These are phyloP conservation scores for Tetragnatha versicolor DNA, from an alignment of 1,140 invertebrate species.

Conservation along the genomic window DNA sequence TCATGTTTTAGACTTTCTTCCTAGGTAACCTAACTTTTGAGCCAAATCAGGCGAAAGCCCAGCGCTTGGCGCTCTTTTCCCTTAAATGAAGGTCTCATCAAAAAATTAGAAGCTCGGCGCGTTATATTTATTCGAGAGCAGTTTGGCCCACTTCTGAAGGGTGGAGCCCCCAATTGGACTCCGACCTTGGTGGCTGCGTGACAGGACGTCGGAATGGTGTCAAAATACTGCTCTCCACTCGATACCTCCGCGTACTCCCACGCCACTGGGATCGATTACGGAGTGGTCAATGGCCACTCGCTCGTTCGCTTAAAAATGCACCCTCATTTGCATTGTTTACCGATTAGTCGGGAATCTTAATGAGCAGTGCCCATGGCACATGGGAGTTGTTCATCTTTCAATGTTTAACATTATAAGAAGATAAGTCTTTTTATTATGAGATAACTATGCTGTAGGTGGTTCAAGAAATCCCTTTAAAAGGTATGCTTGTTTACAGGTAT, in stretches of 20 bases:
- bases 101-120: conserved; percentile 26
- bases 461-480: too few relatives aligned
- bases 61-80: conserved; percentile 30
- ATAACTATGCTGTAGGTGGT: too few relatives aligned
- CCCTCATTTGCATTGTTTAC: background rate
- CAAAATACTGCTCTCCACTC: too few relatives aligned
- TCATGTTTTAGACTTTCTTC: too few relatives aligned
- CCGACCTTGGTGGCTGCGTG: conserved; percentile 44
- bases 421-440: too few relatives aligned
- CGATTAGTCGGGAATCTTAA: background rate
- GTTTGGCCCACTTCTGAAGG: conserved; percentile 47
- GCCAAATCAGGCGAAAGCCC: too few relatives aligned
- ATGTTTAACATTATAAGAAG: too few relatives aligned
- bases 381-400: too few relatives aligned
- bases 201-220: conserved; percentile 18
- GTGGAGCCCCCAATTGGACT: conserved; percentile 46
- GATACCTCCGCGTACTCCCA: too few relatives aligned
- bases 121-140: conserved; percentile 40
- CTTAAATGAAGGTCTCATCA: conserved; percentile 30
- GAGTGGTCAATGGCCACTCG: background rate
- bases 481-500: too few relatives aligned
- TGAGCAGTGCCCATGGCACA: background rate
- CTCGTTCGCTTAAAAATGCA: background rate
- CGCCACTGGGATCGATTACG: too few relatives aligned
- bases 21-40: too few relatives aligned